These are phyloP conservation scores for Xenopus petersii DNA, from an alignment of 2,797 vertebrate genomes.

Conservation along the genomic window DNA sequence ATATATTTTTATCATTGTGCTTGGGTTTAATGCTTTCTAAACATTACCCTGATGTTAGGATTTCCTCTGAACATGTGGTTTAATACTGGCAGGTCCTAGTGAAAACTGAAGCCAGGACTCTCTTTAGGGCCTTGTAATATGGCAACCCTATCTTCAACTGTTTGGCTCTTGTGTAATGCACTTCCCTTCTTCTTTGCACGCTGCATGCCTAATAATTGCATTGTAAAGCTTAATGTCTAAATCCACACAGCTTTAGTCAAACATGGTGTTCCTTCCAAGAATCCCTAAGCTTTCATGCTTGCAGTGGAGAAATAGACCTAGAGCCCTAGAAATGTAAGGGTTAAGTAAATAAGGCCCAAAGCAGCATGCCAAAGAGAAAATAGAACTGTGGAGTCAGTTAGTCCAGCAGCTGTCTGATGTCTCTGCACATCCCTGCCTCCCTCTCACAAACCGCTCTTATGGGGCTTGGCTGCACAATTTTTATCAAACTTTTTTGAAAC, in stretches of 20 bases:
- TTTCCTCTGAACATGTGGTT: too few relatives aligned
- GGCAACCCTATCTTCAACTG: too few relatives aligned
- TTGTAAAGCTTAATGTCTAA: not conserved
- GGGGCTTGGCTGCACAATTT: not conserved
- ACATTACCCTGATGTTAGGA: too few relatives aligned
- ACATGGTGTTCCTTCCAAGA: constrained; percentile 17
- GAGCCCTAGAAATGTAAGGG: not conserved
- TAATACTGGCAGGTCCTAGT: too few relatives aligned
- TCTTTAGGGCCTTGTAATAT: too few relatives aligned
- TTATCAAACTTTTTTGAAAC: not conserved
- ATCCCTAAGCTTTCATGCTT: not conserved
- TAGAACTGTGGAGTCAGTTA: constrained; percentile 18
- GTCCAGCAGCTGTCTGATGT: constrained; percentile 18
- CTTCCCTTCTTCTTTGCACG: constrained; percentile 23
- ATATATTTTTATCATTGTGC: too few relatives aligned
- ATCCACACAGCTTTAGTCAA: constrained; percentile 41
- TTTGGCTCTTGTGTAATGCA: constrained; percentile 7
- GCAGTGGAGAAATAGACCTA: too few relatives aligned
- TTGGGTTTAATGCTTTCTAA: too few relatives aligned
- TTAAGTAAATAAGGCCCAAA: not conserved
- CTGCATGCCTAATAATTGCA: constrained; percentile 5
- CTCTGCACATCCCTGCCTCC: not conserved
- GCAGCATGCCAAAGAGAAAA: constrained; percentile 4
- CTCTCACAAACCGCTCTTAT: not conserved
- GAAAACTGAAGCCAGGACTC: too few relatives aligned